Evolutionary conservation across 2,113 vertebrate species (phyloP), one percentile per base, ranked within the genome.

Genomic region (Dasyprocta punctata): DNA sequence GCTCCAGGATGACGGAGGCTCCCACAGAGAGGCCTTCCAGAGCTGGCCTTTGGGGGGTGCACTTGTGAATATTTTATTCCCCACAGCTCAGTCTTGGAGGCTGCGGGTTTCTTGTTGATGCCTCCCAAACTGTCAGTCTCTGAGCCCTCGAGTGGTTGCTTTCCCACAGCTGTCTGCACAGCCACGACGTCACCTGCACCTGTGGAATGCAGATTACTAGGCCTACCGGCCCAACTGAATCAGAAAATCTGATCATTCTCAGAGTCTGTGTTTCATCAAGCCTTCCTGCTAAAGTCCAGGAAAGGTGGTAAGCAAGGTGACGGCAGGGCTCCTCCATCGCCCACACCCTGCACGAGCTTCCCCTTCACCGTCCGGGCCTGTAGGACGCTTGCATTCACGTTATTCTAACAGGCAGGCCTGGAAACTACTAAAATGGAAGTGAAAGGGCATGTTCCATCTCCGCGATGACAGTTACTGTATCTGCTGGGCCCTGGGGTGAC

Each of bases 1-100:
- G 33, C 0, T 10, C 6, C 0, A 1, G 30, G 11, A 16, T 4
- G 20, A 38, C 0, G 47, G 26, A 47, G 5, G 4, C 19, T n/a
- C 13, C 13, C 7, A 4, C 14, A 19, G 61, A 61, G 71, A 54
- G 0, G 81, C 7, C 52, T 28, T 5, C 7, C 26, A 12, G 9
- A 8, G 58, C n/a, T 71, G 60, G 65, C 36, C 44, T 41, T 14
- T 22, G n/a, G 30, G 30, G 56, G 67, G 24, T 14, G 11, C 7
- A 38, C 4, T 14, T 5, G 7, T 19, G 1, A 7, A 0, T 41
- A 16, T 24, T 69, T 52, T 36, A 30, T n/a, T 77, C 28, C 9
- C 49, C 16, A n/a, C 36, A 80, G 1, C 38, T 2, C 8, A n/a
- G 19, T 49, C 47, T 19, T 2, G 38, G 73, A 58, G 86, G 52